A percentile compares a stretch with the other conserved stretches of the same genome.
phyloP scores from a whole-genome alignment of 2,113 vertebrate genomes.

The Hydropotes inermis region DNA sequence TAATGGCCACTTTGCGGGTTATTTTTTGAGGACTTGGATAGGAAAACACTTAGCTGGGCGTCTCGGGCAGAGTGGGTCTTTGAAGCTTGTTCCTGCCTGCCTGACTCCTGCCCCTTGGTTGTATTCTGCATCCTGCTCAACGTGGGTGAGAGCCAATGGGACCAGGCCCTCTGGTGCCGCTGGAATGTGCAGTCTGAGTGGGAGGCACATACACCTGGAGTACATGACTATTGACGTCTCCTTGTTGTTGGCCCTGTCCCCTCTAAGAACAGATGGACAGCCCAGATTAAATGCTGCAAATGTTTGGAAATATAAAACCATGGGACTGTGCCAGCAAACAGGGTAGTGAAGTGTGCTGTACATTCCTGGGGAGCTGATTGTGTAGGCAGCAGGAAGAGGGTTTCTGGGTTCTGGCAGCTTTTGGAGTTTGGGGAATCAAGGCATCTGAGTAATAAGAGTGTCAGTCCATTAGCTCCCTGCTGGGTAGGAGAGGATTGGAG shows the following conservation, averaged over 20 bases:
- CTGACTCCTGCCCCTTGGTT: background rate
- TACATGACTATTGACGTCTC: background rate
- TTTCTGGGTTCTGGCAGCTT: conserved; percentile 18
- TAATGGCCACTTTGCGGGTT: background rate
- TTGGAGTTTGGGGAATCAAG: background rate
- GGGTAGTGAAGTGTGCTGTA: background rate
- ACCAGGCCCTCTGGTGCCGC: background rate
- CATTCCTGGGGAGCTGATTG: background rate
- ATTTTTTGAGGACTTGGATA: background rate
- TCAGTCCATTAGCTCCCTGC: background rate
- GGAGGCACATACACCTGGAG: background rate
- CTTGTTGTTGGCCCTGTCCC: background rate
- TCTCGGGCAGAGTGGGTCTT: background rate
- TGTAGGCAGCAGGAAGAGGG: background rate
- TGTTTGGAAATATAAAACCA: background rate
- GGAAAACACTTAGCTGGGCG: background rate
- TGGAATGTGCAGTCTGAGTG: background rate
- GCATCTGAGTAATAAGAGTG: background rate
- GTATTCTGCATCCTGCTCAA: background rate
- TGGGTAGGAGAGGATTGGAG: background rate
- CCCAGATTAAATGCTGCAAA: background rate
- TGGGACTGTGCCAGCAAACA: background rate
- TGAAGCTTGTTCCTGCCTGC: conserved; percentile 5
- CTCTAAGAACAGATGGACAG: background rate
- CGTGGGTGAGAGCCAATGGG: background rate